Evolutionary conservation across 35 echinoderm and acorn worm species (phyloP).

Genomic region (Anneissia japonica): DNA sequence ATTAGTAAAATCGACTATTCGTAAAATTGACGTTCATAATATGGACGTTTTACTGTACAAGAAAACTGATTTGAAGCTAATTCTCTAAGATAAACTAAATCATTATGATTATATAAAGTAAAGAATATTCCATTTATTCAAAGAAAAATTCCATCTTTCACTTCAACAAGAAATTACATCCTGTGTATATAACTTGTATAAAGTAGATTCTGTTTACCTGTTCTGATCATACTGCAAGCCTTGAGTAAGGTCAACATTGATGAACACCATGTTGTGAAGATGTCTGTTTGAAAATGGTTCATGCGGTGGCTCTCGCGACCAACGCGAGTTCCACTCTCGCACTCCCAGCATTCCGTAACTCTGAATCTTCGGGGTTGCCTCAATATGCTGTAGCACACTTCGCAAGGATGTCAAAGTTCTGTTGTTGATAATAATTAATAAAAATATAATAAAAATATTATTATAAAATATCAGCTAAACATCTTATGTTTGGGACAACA

Average conservation of each 20-base stretch:
- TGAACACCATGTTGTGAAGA: conserved; percentile 70
- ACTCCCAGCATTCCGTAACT: conserved; percentile 59
- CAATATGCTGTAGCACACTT: conserved; percentile 53
- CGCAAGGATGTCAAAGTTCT: conserved; percentile 12
- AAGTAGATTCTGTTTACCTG: conserved; percentile 44
- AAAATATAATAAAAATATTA: not conserved
- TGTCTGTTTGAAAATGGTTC: conserved; percentile 27
- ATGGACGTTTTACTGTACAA: no score
- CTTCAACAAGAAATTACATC: no score
- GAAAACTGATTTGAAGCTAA: no score
- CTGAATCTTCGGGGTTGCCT: conserved; percentile 47
- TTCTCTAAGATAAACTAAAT: no score
- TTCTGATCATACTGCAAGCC: conserved; percentile 84
- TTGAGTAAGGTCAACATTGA: conserved; percentile 63
- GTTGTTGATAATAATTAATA: no score
- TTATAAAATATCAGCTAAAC: not conserved
- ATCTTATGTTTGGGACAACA: no score
- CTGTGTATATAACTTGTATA: no score
- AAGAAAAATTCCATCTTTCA: no score
- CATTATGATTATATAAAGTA: no score
- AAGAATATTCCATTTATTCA: no score
- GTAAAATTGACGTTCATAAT: no score
- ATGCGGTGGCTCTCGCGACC: not conserved
- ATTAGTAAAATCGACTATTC: no score
- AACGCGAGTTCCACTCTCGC: conserved; percentile 61